Percentiles rank a stretch among this genome's conserved stretches.
Evolutionary conservation across 2,888 invertebrate genomes (phyloP).

Genomic region (Hipparchia semele): DNA sequence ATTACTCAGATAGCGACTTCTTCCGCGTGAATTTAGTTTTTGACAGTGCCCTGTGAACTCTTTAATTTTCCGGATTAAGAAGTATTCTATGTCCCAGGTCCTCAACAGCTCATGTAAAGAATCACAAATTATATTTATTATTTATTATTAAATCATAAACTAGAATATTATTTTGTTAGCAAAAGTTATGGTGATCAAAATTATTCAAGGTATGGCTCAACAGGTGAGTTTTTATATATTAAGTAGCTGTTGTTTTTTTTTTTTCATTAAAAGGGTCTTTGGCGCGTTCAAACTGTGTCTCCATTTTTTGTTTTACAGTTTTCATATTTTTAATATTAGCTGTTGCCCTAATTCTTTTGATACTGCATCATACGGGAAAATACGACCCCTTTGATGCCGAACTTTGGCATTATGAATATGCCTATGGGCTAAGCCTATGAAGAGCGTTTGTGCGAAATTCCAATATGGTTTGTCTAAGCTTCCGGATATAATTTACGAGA

Average conservation of each 20-base stretch:
- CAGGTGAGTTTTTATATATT: not conserved
- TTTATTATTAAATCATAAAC: too few relatives aligned
- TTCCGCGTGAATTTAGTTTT: not conserved
- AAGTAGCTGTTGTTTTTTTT: too few relatives aligned
- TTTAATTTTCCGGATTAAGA: too few relatives aligned
- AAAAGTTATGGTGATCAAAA: not conserved
- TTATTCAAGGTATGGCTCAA: not conserved
- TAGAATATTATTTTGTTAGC: not conserved
- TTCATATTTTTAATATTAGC: not conserved
- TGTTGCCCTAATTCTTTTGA: not conserved
- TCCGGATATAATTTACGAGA: not conserved
- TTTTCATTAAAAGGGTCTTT: too few relatives aligned
- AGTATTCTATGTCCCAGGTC: too few relatives aligned
- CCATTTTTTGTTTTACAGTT: too few relatives aligned
- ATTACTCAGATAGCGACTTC: too few relatives aligned
- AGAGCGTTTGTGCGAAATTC: not conserved
- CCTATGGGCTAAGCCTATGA: not conserved
- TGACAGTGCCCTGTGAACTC: too few relatives aligned
- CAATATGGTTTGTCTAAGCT: not conserved
- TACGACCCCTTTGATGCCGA: not conserved
- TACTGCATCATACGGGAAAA: not conserved
- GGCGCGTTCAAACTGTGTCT: too few relatives aligned
- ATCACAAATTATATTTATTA: too few relatives aligned
- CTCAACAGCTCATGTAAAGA: too few relatives aligned
- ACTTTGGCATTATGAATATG: not conserved